These are phyloP conservation scores for Pocillopora grandis DNA, from an alignment of 92 coral and sea anemone species.

Conservation along the genomic window DNA sequence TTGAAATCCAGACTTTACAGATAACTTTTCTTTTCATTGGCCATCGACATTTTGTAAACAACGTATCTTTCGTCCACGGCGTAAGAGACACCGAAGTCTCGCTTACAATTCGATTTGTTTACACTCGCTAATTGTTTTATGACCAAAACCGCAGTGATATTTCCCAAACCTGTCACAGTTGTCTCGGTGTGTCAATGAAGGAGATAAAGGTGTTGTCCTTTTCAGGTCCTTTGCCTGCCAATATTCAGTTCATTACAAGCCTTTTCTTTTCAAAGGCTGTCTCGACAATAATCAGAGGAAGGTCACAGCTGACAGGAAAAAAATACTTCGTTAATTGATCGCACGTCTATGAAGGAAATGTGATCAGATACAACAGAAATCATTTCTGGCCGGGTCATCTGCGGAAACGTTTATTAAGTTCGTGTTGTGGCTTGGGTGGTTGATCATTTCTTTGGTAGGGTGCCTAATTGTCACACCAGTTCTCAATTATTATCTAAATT, in stretches of 20 bases:
- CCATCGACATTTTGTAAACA: conserved; percentile 2
- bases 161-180: conserved; percentile 28
- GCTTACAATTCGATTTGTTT: conserved; percentile 35
- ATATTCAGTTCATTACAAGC: background rate
- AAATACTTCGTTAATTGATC: background rate
- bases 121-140: conserved; percentile 37
- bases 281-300: background rate
- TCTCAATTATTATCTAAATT: background rate
- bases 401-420: background rate
- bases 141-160: conserved; percentile 38
- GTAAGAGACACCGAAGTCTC: background rate
- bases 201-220: background rate
- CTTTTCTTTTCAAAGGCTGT: background rate
- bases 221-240: background rate
- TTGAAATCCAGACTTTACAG: conserved; percentile 2
- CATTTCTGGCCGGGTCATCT: background rate
- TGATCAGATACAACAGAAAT: no score
- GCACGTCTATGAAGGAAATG: no score
- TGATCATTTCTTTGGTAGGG: background rate
- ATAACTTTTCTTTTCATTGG: background rate
- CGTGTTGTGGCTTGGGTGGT: background rate
- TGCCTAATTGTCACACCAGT: background rate
- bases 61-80: background rate
- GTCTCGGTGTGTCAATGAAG: background rate
- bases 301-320: background rate